phyloP scores from a whole-genome alignment of 2,888 invertebrate genomes.

The Acrobasis suavella region DNA sequence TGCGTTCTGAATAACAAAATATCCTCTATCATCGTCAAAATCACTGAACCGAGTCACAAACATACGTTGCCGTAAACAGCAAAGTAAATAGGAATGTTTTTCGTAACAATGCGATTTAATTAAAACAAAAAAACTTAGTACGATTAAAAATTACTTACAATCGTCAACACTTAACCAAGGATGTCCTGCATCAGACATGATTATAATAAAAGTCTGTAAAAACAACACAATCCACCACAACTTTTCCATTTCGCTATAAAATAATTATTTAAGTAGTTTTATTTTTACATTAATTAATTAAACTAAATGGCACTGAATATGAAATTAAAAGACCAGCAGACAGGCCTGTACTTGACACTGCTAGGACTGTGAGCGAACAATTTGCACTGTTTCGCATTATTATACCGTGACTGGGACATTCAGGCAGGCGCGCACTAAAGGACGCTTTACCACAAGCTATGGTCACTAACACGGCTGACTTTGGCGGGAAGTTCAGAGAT shows the following conservation, averaged over 20 bases:
- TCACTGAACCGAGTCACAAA: constrained; percentile 2
- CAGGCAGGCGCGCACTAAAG: neutral
- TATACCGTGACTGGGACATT: constrained; percentile 12
- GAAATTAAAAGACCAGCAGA: neutral
- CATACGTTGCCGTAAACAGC: neutral
- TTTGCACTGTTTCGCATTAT: constrained; percentile 19
- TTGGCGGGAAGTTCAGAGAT: neutral
- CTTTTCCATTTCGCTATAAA: neutral
- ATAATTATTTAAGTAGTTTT: neutral
- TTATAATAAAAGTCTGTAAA: neutral
- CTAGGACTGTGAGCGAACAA: neutral
- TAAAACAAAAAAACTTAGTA: neutral
- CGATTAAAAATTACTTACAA: constrained; percentile 49
- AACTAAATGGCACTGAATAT: neutral
- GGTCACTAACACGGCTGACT: neutral
- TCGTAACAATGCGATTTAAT: neutral
- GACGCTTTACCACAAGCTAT: neutral
- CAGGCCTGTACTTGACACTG: constrained; percentile 4
- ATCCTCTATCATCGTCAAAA: neutral
- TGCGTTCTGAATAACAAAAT: too few relatives aligned
- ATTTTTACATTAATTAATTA: neutral
- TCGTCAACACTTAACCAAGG: constrained; percentile 63
- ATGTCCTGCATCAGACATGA: constrained; percentile 13
- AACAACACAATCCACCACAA: neutral
- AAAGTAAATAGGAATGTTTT: neutral